These are phyloP conservation scores for Acrobasis consociella DNA, from an alignment of 2,888 invertebrate species.

Conservation along the genomic window DNA sequence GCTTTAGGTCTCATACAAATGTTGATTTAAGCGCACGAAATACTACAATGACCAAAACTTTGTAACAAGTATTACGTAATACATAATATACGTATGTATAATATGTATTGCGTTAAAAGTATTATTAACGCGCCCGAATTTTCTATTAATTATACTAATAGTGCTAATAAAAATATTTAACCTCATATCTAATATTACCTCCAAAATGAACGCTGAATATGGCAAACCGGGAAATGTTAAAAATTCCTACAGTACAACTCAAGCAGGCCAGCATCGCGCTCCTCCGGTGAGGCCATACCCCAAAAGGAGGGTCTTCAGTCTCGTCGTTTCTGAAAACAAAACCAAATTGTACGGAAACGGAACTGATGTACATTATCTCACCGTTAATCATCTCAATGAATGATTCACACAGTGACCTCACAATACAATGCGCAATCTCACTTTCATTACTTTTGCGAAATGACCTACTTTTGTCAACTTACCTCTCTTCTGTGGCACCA, in stretches of 20 bases:
- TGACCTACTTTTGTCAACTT: conserved; percentile 23
- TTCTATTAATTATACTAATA: no score
- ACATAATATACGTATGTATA: no score
- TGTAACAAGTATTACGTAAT: not conserved
- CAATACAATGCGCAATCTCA: conserved; percentile 16
- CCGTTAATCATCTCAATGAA: not conserved
- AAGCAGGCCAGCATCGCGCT: conserved; percentile 92
- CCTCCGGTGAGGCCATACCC: conserved; percentile 80
- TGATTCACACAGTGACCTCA: conserved; percentile 23
- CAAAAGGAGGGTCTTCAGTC: conserved; percentile 71
- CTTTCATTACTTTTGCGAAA: conserved; percentile 2
- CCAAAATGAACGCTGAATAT: conserved; percentile 94
- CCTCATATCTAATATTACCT: conserved; percentile 68
- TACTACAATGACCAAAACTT: not conserved
- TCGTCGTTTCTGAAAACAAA: conserved; percentile 62
- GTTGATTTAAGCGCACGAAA: not conserved
- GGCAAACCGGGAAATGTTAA: conserved; percentile 94
- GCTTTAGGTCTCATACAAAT: not conserved
- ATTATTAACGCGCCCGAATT: not conserved
- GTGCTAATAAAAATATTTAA: no score
- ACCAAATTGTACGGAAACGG: conserved; percentile 11
- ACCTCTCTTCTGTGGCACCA: conserved; percentile 70
- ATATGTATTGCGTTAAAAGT: no score
- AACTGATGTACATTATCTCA: not conserved
- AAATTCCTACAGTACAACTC: conserved; percentile 93